Conservation (phyloP, 2,888 invertebrate genomes). For the Eupithecia centaureata region DNA sequence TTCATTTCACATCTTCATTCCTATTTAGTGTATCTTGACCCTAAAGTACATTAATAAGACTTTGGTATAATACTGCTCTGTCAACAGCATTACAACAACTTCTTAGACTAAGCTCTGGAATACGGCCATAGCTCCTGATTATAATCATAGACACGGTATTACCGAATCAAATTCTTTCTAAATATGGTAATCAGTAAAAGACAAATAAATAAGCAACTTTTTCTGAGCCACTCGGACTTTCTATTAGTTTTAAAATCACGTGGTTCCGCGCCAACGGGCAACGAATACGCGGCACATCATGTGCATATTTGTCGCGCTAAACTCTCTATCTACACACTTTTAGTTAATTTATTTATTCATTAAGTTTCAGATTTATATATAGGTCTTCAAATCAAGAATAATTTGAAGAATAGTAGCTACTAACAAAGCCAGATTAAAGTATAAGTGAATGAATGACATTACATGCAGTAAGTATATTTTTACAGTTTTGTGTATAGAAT, state of each 20-base stretch:
- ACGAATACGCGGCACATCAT: constrained; percentile 31
- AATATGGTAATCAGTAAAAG: constrained; percentile 8
- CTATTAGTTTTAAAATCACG: constrained; percentile 33
- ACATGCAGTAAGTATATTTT: no score
- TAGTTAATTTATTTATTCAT: no score
- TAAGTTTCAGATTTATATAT: no score
- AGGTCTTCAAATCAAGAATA: no score
- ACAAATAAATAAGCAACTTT: constrained; percentile 14
- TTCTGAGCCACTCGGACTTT: constrained; percentile 25
- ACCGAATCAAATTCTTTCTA: constrained; percentile 7
- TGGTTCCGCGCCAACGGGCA: constrained; percentile 29
- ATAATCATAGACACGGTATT: background rate
- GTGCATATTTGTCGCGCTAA: constrained; percentile 29
- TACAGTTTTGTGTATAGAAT: no score
- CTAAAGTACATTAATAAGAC: constrained; percentile 2
- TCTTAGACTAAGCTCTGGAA: background rate
- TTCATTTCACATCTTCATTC: constrained; percentile 6
- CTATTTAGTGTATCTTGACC: background rate
- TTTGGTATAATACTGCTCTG: background rate
- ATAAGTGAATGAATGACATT: no score
- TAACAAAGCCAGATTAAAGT: no score
- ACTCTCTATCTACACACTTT: background rate
- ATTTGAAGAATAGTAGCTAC: no score
- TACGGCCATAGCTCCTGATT: background rate
- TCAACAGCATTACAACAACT: background rate